Percentiles rank a stretch among this genome's conserved stretches.
Evolutionary conservation across 1,140 invertebrate genomes (phyloP).

Genomic region (Orius laevigatus): DNA sequence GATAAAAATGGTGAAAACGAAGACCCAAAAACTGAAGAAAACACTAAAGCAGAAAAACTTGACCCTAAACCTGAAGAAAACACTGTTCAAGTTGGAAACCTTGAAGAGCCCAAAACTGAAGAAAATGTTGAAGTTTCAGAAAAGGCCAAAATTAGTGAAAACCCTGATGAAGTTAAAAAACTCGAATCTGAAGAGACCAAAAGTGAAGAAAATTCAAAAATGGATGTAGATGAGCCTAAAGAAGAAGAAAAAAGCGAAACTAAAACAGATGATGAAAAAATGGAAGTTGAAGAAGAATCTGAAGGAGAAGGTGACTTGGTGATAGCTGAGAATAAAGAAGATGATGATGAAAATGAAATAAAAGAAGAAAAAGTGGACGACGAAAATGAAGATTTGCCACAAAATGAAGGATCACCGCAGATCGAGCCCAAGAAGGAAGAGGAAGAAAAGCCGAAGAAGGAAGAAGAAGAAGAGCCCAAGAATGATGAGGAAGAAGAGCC

Average conservation of each 20-base stretch:
- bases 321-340: not conserved
- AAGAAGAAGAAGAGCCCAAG: constrained; percentile 6
- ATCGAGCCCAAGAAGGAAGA: not conserved
- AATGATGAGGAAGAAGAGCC: not conserved
- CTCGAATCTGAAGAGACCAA: not conserved
- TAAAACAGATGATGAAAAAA: constrained; percentile 6
- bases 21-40: constrained; percentile 2
- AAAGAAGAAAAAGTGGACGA: constrained; percentile 19
- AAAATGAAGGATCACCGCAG: constrained; percentile 19
- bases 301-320: no score
- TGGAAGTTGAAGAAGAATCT: not conserved
- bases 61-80: no score
- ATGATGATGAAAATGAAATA: constrained; percentile 4
- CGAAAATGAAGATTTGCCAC: constrained; percentile 7
- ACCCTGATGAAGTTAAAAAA: not conserved
- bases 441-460: constrained; percentile 3
- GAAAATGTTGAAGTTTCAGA: constrained; percentile 1
- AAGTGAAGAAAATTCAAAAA: constrained; percentile 3
- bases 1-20: constrained; percentile 1
- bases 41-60: no score
- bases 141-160: no score
- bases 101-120: constrained; percentile 6
- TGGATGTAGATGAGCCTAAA: constrained; percentile 9
- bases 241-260: constrained; percentile 6
- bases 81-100: no score